Evolutionary conservation across 1,140 invertebrate genomes (phyloP).

Genomic region (Phenacoccus solenopsis): DNA sequence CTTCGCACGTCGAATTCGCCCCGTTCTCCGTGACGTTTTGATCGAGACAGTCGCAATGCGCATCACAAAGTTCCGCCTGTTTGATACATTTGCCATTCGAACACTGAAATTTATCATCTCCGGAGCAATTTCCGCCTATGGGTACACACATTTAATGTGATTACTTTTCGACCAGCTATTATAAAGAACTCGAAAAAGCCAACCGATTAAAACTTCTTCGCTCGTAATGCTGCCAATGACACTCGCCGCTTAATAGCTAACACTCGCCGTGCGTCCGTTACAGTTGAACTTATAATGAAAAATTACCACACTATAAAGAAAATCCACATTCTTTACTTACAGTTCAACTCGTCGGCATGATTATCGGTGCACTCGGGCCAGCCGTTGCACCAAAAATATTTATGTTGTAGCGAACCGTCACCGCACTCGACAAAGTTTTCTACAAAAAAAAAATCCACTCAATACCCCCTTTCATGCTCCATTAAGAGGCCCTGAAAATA

Average conservation of each 20-base stretch:
- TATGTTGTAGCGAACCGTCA: conserved; percentile 32
- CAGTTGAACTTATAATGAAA: too few relatives aligned
- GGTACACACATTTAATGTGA: too few relatives aligned
- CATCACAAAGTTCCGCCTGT: conserved; percentile 50
- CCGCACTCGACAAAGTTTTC: conserved; percentile 30
- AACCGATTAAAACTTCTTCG: too few relatives aligned
- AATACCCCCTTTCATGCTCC: too few relatives aligned
- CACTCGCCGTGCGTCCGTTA: too few relatives aligned
- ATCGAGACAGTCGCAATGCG: conserved; percentile 45
- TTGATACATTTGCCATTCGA: conserved; percentile 45
- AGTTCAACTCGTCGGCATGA: conserved; percentile 38
- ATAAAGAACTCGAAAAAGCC: too few relatives aligned
- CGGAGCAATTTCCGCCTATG: conserved; percentile 27
- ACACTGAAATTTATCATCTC: conserved; percentile 40
- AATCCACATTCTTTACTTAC: conserved; percentile 33
- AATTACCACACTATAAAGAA: too few relatives aligned
- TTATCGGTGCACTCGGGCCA: conserved; percentile 37
- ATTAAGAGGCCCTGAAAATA: too few relatives aligned
- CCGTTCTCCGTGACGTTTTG: conserved; percentile 24
- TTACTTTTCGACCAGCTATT: too few relatives aligned
- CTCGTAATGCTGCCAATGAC: too few relatives aligned
- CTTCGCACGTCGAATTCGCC: conserved; percentile 34
- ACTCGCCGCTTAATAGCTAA: too few relatives aligned
- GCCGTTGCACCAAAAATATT: conserved; percentile 37
- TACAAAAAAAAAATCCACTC: conserved; percentile 22